Percentiles rank a stretch among this genome's conserved stretches.
Evolutionary conservation across 2,888 invertebrate genomes (phyloP).

Genomic region (Neoitamus cyanurus): DNA sequence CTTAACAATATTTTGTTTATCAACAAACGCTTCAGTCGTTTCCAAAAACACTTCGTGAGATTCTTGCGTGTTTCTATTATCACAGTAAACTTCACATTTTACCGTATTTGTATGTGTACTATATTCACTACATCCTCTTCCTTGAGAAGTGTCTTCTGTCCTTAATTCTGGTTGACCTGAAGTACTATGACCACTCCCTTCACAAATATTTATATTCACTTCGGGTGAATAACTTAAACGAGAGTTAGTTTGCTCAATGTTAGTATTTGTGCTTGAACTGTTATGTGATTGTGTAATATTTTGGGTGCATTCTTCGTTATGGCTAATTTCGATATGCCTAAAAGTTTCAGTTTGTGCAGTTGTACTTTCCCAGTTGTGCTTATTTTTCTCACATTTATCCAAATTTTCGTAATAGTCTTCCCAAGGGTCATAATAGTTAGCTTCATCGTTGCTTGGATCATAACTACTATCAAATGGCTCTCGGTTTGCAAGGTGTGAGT

Average conservation of each 20-base stretch:
- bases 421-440: constrained; percentile 76
- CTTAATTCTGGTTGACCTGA: neutral
- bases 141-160: neutral
- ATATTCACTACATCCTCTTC: neutral
- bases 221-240: neutral
- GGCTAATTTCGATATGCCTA: neutral
- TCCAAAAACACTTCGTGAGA: neutral
- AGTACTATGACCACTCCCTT: neutral
- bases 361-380: neutral
- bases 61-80: neutral
- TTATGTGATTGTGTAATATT: neutral
- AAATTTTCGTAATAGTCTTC: constrained; percentile 73
- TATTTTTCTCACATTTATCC: constrained; percentile 58
- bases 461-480: neutral
- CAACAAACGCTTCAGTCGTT: neutral
- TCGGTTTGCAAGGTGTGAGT: neutral
- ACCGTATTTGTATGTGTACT: neutral
- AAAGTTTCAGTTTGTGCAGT: neutral
- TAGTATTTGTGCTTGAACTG: neutral
- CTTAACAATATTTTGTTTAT: neutral
- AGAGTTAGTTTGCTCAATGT: neutral
- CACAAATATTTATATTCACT: neutral
- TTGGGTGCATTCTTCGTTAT: neutral
- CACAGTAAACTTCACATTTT: constrained; percentile 4
- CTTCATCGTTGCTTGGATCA: neutral